Evolutionary conservation across 2,888 invertebrate genomes (phyloP), one percentile per base, ranked within the genome.

Genomic region (Molorchus minor): DNA sequence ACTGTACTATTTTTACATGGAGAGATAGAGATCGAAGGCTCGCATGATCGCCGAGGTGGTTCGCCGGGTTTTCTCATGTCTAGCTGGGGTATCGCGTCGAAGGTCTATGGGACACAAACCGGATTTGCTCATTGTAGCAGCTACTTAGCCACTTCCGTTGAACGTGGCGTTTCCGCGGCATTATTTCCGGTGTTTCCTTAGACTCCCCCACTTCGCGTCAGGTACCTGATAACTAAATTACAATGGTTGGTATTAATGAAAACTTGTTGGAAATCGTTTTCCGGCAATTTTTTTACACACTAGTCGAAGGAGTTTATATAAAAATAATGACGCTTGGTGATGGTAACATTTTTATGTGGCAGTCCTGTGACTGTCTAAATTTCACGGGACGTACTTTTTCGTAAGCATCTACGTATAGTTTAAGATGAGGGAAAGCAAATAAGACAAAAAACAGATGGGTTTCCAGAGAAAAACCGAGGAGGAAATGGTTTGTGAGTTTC

Each of bases 121-220:
- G 80, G 81, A 81, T 79, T 78, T 75, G 76, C 77, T 80, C 74
- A 81, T 81, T 81, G 80, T 80, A 73, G 68, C 74, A 76, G 74
- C 80, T 79, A 80, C 80, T 80, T 80, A 80, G 79, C 77, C 75
- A 75, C 79, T 80, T 80, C 81, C 81, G 78, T 68, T 74, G 76
- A 77, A 71, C 75, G 75, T 74, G 73, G 76, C 76, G 75, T 77
- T 81, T 80, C 80, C 80, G 79, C 76, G 73, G 74, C 70, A 73
- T 74, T 71, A 74, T 77, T 79, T 79, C 79, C 80, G 78, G 70
- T 71, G 76, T 77, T 79, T 79, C 77, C 79, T 80, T 77, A 75
- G 65, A 62, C 30, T 36, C 65, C 58, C 59, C 68, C 69, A 43
- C 55, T 57, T 49, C 61, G 58, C 64, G 70, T 72, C 74, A 76